Conservation (phyloP, 2,888 invertebrate genomes). For the Apodemia duryi region DNA sequence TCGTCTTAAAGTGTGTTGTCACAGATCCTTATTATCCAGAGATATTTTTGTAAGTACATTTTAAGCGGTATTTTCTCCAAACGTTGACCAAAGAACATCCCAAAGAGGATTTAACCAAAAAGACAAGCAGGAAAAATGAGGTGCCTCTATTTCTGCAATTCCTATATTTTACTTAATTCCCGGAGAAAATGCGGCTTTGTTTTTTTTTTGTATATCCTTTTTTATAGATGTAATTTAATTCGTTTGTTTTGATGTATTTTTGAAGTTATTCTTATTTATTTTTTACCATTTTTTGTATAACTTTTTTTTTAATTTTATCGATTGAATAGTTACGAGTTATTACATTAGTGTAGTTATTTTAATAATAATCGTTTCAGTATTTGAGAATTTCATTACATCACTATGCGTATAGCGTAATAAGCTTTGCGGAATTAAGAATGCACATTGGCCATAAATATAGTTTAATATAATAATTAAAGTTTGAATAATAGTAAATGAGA, state of each 20-base stretch:
- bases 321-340: constrained; percentile 38
- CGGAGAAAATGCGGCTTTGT: constrained; percentile 42
- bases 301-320: constrained; percentile 49
- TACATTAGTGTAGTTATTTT: constrained; percentile 43
- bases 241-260: constrained; percentile 67
- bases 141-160: constrained; percentile 39
- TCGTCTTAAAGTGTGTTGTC: constrained; percentile 35
- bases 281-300: constrained; percentile 65
- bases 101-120: constrained; percentile 69
- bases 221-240: constrained; percentile 38
- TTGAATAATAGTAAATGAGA: constrained; percentile 33
- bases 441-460: constrained; percentile 62
- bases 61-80: constrained; percentile 46
- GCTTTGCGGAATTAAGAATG: constrained; percentile 54
- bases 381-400: constrained; percentile 42
- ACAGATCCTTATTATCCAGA: constrained; percentile 30
- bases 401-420: constrained; percentile 47
- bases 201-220: constrained; percentile 46
- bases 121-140: constrained; percentile 46
- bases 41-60: constrained; percentile 47
- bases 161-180: constrained; percentile 56
- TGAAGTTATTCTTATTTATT: constrained; percentile 64
- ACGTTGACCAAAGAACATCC: constrained; percentile 39
- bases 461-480: constrained; percentile 39
- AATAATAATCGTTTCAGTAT: constrained; percentile 55